Evolutionary conservation across 2,888 invertebrate species (phyloP).

Genomic region (Ligdia adustata): DNA sequence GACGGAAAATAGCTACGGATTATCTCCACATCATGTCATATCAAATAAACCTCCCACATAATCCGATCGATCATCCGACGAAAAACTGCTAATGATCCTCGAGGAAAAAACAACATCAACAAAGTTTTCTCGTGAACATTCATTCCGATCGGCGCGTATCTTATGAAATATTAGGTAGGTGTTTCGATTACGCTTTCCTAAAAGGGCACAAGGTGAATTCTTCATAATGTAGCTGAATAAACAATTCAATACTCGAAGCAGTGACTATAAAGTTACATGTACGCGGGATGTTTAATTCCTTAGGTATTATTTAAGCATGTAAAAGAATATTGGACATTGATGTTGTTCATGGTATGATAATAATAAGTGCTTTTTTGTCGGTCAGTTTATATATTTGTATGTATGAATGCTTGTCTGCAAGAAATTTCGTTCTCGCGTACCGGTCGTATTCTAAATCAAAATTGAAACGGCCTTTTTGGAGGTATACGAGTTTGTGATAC

Average conservation of each 20-base stretch:
- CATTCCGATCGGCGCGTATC: slow-evolving; percentile 8
- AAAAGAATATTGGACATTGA: no score
- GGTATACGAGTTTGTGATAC: no score
- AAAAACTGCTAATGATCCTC: slow-evolving; percentile 13
- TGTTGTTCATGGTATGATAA: no score
- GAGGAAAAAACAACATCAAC: slow-evolving; percentile 15
- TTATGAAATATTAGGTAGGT: slow-evolving; percentile 26
- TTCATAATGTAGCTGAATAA: slow-evolving; percentile 46
- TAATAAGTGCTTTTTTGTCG: no score
- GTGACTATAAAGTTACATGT: slow-evolving; percentile 6
- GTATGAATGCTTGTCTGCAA: no score
- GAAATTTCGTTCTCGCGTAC: no score
- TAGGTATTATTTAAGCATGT: no score
- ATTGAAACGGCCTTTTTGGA: no score
- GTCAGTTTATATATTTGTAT: no score
- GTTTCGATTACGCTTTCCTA: slow-evolving; percentile 30
- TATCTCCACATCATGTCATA: slow-evolving; percentile 2
- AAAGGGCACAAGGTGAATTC: slow-evolving; percentile 41
- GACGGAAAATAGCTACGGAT: no score
- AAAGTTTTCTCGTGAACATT: slow-evolving; percentile 14
- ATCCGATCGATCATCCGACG: slow-evolving; percentile 20
- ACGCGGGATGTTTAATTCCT: slow-evolving; percentile 21
- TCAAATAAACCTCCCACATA: not conserved
- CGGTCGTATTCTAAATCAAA: no score
- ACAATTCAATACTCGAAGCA: slow-evolving; percentile 32